Conservation (phyloP, 1,140 invertebrate genomes). For the Caerostris darwini region DNA sequence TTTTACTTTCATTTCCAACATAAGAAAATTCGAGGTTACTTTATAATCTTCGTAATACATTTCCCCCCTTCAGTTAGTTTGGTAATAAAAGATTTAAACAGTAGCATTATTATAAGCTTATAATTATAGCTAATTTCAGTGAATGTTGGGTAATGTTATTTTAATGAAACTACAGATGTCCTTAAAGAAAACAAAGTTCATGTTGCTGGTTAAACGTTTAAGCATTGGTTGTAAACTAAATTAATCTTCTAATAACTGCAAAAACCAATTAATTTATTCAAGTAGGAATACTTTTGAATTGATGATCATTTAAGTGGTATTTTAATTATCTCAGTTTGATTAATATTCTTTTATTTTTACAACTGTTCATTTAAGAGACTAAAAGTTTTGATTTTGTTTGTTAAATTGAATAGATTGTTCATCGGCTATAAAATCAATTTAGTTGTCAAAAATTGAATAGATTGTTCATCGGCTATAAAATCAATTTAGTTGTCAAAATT, state of each 20-base stretch:
- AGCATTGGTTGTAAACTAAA: background rate
- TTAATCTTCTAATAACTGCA: background rate
- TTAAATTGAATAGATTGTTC: too few species aligned
- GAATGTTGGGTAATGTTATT: background rate
- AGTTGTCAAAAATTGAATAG: too few species aligned
- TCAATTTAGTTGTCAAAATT: too few species aligned
- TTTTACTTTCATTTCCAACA: too few species aligned
- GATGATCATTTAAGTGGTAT: background rate
- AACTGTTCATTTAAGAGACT: too few species aligned
- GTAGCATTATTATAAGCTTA: background rate
- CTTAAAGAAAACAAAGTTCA: background rate
- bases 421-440: too few species aligned
- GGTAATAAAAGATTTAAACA: background rate
- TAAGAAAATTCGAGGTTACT: too few species aligned
- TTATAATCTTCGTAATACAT: too few species aligned
- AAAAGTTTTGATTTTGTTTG: too few species aligned
- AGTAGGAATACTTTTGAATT: background rate
- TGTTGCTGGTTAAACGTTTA: background rate
- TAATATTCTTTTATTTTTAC: background rate
- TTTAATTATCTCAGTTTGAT: background rate
- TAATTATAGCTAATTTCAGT: background rate
- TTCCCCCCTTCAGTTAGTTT: too few species aligned
- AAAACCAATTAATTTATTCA: background rate
- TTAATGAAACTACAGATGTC: background rate
- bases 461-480: too few species aligned